Evolutionary conservation across 2,113 vertebrate species (phyloP), one percentile per base, ranked within the genome.

Genomic region (Psettodes erumei): DNA sequence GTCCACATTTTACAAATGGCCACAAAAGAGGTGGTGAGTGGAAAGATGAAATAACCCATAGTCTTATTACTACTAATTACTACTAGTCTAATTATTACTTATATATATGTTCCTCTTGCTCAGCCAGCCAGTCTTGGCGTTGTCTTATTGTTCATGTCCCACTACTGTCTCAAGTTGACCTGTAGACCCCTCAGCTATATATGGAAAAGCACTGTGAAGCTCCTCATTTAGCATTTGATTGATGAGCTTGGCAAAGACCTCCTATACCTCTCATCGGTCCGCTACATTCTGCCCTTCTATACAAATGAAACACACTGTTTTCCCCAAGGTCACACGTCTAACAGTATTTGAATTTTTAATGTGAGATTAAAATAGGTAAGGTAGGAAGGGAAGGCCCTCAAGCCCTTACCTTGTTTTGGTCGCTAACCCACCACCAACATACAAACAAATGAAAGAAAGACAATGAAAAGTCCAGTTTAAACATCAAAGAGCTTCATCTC

Each of bases 211-310:
- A 3, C 38, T 12, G 50, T 47, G 66, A 55, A 68, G 32, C n/a
- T 66, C 42, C 56, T 68, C 55, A 77, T 77, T 74, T 77, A 28
- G 27, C 10, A 33, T 60, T 16, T 79, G 59, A 77, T 66, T 47
- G 54, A 75, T 51, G 70, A 71, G 25, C 40, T 65, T 48, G 23
- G 50, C 59, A 60, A 50, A 75, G 27, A 73, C 23, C 58, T 56
- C 19, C 38, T 8, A 42, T 65, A 72, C 32, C 43, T 79, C 35
- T 55, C 71, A 65, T 6, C 2, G 4, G n/a, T 33, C n/a, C 35
- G 62, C 58, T 33, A 61, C 63, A 53, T 72, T 73, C 67, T 47
- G 19, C 9, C 9, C 27, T 15, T 56, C 47, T 42, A 25, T 42
- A 40, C 38, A 56, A n/a, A 43, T 43, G 12, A 33, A 35, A 54